Percentiles rank a stretch among this genome's conserved stretches.
These are phyloP conservation scores for Trichogramma dendrolimi DNA, from an alignment of 2,888 invertebrate species.

Conservation along the genomic window DNA sequence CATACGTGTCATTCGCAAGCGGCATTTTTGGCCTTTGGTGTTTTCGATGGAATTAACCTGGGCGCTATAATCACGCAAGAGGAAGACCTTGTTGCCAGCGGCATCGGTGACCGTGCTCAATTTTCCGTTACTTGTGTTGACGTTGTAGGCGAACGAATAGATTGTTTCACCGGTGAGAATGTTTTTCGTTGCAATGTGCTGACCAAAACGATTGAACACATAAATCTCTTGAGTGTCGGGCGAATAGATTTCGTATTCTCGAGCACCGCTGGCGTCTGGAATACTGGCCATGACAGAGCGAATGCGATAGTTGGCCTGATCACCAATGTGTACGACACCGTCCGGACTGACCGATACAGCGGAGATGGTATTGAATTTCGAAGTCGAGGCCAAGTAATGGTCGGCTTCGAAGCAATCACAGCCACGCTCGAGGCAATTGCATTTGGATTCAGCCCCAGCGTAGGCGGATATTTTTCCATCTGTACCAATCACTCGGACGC, in stretches of 20 bases:
- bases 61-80: conserved; percentile 77
- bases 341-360: conserved; percentile 91
- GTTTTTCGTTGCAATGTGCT: conserved; percentile 89
- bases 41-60: conserved; percentile 92
- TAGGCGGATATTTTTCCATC: conserved; percentile 91
- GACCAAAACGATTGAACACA: conserved; percentile 89
- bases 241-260: conserved; percentile 91
- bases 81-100: conserved; percentile 83
- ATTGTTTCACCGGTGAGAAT: conserved; percentile 92
- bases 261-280: conserved; percentile 75
- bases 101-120: conserved; percentile 90
- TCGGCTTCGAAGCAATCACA: conserved; percentile 92
- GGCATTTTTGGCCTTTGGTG: conserved; percentile 86
- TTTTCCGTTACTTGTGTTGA: conserved; percentile 93
- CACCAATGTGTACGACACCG: conserved; percentile 91
- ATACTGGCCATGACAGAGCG: conserved; percentile 85
- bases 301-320: conserved; percentile 87
- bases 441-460: conserved; percentile 90
- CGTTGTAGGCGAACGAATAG: conserved; percentile 92
- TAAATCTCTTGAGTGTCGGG: conserved; percentile 94
- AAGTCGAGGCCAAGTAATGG: conserved; percentile 85
- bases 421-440: conserved; percentile 85
- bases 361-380: conserved; percentile 90
- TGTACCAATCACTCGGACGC: conserved; percentile 84
- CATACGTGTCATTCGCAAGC: conserved; percentile 87